Evolutionary conservation across 2,888 invertebrate genomes (phyloP), one percentile per base, ranked within the genome.

Genomic region (Lithophane socia): DNA sequence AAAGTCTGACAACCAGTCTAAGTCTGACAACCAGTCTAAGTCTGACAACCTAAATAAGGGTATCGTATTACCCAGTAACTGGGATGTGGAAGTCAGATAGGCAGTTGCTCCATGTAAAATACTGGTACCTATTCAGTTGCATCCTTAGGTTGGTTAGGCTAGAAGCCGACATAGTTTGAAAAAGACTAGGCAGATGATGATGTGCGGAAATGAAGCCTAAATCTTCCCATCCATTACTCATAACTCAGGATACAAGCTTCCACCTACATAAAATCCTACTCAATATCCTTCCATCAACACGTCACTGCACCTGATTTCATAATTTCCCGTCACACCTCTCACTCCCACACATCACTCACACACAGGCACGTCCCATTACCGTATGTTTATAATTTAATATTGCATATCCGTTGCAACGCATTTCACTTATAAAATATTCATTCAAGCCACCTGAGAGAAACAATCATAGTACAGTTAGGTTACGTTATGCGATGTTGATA

Each of bases 401-500:
- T 75, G 80, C 78, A 84, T 72, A 77, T 77, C 73, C 68, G 78
- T 85, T 79, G 81, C 82, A 85, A 86, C 75, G 80, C 85, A 89
- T 92, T 92, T 92, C 90, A 84, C 91, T 92, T 79, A 90, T 92
- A 84, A 87, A 92, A 91, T 92, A 92, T 92, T 92, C 87, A 92
- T 90, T 83, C 64, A 68, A 67, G 54, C 72, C 82, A 79, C 77
- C 8, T 69, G 80, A 82, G 87, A 86, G 79, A 83, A 75, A 58
- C 49, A 58, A 67, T 75, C 4, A 63, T 63, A 47, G 10, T 58
- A 78, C 16, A 54, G 16, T 74, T 77, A 86, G 66, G 52, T 66
- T 75, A 81, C 73, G 77, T 73, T 73, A 67, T 56, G 42, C 29
- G 2, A 73, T 60, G 21, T n/a, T 56, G 24, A 80, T n/a, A 42